Conservation (phyloP, 2,888 invertebrate genomes). For the Euplagia quadripunctaria region DNA sequence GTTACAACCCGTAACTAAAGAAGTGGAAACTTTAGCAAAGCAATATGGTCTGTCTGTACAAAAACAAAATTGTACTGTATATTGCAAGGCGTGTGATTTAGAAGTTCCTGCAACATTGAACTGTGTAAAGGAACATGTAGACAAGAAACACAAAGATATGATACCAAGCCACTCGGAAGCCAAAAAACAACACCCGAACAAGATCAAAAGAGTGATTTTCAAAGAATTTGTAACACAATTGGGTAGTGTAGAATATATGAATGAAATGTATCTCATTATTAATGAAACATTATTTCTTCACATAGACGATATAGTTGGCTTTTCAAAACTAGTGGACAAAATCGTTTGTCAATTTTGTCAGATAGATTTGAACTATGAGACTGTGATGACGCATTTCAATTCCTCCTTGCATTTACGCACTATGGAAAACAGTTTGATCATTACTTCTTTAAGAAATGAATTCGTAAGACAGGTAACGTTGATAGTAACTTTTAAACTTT, state of each 20-base stretch:
- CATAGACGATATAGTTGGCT: neutral
- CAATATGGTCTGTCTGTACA: neutral
- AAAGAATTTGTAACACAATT: no score
- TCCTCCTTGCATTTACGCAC: neutral
- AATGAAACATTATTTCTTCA: neutral
- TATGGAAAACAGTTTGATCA: neutral
- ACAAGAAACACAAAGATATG: conserved; percentile 9
- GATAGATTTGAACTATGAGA: neutral
- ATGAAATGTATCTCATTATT: neutral
- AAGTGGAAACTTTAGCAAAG: neutral
- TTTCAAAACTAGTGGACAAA: neutral
- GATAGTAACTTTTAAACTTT: no score
- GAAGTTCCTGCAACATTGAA: neutral
- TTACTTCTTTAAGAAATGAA: conserved; percentile 11
- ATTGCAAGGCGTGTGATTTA: neutral
- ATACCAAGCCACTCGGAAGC: neutral
- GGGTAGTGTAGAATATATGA: no score
- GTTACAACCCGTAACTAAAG: neutral
- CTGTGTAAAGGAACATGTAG: conserved; percentile 10
- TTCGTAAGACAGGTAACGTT: conserved; percentile 15
- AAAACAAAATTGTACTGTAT: neutral
- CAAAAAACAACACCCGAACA: neutral
- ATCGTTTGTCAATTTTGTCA: conserved; percentile 1
- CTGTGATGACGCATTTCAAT: neutral
- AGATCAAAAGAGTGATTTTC: neutral